Base-by-base conservation (phyloP, 2,113 vertebrate species). In the Corythornis cristatus region DNA sequence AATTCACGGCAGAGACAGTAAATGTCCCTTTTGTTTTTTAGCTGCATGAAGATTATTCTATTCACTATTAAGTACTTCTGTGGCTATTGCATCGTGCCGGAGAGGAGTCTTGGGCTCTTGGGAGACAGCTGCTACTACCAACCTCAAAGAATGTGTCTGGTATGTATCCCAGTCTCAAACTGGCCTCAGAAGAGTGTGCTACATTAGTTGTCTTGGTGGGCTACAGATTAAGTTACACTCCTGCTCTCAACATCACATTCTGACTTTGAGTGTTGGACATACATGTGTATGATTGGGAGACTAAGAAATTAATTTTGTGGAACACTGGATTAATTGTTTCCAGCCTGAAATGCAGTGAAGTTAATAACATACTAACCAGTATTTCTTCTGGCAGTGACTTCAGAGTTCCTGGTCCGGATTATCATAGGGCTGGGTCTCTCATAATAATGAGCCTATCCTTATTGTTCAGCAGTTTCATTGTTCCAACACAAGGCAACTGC, bases 391-490 rank as follows among this genome's bases (percentile, higher is more conserved):
- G 65, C 80, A 90, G 56, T 12, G 43, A 79, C 88, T 86, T 77
- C 3, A 1, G 33, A 80, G 40, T 68, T 90, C 72, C 70, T 95
- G 86, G 48, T 65, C 66, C 79, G 57, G 26, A 87, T 93, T 90
- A 45, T 61, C 26, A 20, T 37, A 25, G 50, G 15, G 11, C 35
- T 81, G 40, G 6, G 16, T 80, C 17, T 80, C 31, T 90, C 31
- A 11, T 37, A 62, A 29, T 86, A 73, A 76, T 62, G 6, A 91
- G 51, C 17, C 43, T 83, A 13, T 64, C 43, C 88, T 29, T 71
- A 28, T 91, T 94, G 79, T 93, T 94, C 68, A 86, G 65, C 53
- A 54, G 43, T 89, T 91, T 95, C 56, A 80, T 70, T 93, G 79
- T 94, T 94, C 71, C 79, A 78, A 58, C 56, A 66, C 11, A 80